Percentiles rank a stretch among this genome's conserved stretches.
These are phyloP conservation scores for Gandaritis pyraliata DNA, from an alignment of 2,888 invertebrate genomes.

Conservation along the genomic window DNA sequence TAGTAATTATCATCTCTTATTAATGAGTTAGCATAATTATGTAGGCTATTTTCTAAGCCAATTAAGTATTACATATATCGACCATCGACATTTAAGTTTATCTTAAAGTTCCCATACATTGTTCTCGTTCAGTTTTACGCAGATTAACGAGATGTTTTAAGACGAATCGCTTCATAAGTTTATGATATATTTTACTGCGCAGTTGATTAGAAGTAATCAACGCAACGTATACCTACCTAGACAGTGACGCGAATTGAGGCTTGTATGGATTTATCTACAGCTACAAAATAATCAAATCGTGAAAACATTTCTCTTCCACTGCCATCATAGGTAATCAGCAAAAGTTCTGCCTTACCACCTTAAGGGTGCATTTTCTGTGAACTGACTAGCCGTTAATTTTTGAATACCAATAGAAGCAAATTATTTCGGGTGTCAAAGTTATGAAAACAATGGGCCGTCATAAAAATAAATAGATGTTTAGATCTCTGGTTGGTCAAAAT, in stretches of 20 bases:
- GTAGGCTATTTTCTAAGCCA: conserved; percentile 8
- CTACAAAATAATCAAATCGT: too few relatives aligned
- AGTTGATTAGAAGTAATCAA: conserved; percentile 55
- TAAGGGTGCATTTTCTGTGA: too few relatives aligned
- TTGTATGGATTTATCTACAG: conserved; percentile 40
- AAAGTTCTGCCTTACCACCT: too few relatives aligned
- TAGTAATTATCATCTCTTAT: conserved; percentile 7
- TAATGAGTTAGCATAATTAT: conserved; percentile 13
- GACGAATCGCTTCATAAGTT: conserved; percentile 30
- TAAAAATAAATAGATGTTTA: too few relatives aligned
- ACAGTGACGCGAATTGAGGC: conserved; percentile 46
- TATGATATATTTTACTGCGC: conserved; percentile 27
- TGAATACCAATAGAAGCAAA: too few relatives aligned
- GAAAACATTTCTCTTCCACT: too few relatives aligned
- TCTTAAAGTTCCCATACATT: conserved; percentile 12
- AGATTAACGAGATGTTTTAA: conserved; percentile 19
- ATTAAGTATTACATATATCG: conserved; percentile 1
- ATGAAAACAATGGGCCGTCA: too few relatives aligned
- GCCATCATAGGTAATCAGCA: too few relatives aligned
- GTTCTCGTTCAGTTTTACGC: conserved; percentile 17
- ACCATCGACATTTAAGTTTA: conserved; percentile 8
- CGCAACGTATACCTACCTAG: conserved; percentile 40
- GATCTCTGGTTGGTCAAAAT: too few relatives aligned
- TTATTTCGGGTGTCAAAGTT: too few relatives aligned
- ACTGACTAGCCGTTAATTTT: too few relatives aligned